Conservation (phyloP, 2,113 vertebrate species). For the Columbina picui region DNA sequence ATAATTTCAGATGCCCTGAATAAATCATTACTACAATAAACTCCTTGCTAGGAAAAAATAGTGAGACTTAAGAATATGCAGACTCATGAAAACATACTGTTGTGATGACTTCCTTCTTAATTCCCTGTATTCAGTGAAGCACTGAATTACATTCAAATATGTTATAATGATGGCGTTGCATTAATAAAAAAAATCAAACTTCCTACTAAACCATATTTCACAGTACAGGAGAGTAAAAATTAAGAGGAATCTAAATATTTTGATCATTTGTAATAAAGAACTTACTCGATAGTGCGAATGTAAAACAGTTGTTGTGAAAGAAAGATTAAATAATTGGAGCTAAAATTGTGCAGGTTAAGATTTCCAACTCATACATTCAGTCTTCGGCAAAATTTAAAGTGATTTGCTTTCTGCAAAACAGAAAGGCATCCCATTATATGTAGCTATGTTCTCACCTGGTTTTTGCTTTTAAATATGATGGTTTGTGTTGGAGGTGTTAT, state of each 20-base stretch:
- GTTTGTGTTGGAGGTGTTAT: neutral
- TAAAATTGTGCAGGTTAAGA: neutral
- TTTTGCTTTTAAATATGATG: neutral
- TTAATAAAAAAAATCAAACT: neutral
- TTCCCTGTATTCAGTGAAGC: neutral
- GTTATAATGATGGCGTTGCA: neutral
- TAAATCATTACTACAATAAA: slow-evolving; percentile 58
- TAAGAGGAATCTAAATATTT: neutral
- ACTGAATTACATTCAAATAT: neutral
- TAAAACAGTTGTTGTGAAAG: neutral
- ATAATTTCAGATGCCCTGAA: slow-evolving; percentile 60
- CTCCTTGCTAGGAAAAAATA: slow-evolving; percentile 22
- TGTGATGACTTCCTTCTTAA: neutral
- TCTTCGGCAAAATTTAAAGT: neutral
- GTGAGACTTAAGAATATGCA: slow-evolving; percentile 5
- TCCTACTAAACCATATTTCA: neutral
- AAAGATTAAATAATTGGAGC: neutral
- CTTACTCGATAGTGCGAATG: neutral
- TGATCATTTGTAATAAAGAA: neutral
- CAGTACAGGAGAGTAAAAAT: neutral
- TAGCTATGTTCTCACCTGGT: neutral
- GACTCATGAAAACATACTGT: neutral
- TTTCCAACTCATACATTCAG: neutral
- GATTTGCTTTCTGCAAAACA: neutral
- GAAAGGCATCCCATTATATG: neutral